Conservation (phyloP, 2,888 invertebrate species). For the Villa cingulata region DNA sequence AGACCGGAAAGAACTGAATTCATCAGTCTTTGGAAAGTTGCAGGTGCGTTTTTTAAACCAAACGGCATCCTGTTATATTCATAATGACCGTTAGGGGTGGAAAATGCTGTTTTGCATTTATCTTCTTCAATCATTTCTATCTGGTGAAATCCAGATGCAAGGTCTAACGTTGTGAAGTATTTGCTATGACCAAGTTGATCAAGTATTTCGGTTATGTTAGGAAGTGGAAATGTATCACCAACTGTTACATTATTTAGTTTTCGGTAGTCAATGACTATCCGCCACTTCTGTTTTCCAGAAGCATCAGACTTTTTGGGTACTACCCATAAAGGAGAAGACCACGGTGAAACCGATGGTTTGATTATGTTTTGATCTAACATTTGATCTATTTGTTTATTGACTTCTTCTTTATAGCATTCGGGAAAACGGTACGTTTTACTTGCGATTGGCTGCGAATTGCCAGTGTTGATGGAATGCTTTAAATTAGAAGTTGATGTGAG, state of each 20-base stretch:
- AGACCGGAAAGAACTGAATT: slow-evolving; percentile 8
- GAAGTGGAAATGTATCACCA: slow-evolving; percentile 19
- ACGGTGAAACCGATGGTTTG: slow-evolving; percentile 3
- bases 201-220: slow-evolving; percentile 12
- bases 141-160: slow-evolving; percentile 14
- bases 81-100: slow-evolving; percentile 2
- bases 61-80: slow-evolving; percentile 9
- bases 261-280: slow-evolving; percentile 14
- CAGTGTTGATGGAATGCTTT: slow-evolving; percentile 4
- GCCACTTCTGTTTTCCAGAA: slow-evolving; percentile 13
- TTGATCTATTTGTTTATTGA: background rate
- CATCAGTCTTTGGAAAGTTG: slow-evolving; percentile 12
- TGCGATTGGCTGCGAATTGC: slow-evolving; percentile 1
- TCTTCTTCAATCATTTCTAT: slow-evolving; percentile 10
- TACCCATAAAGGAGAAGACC: slow-evolving; percentile 14
- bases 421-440: slow-evolving; percentile 8
- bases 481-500: slow-evolving; percentile 4
- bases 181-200: slow-evolving; percentile 11
- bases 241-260: slow-evolving; percentile 13
- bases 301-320: slow-evolving; percentile 13
- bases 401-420: slow-evolving; percentile 8
- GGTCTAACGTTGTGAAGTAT: slow-evolving; percentile 13
- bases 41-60: slow-evolving; percentile 10
- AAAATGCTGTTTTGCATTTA: slow-evolving; percentile 11
- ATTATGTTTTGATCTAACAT: slow-evolving; percentile 2